phyloP scores from a whole-genome alignment of 2,888 invertebrate species.

The Troides aeacus region DNA sequence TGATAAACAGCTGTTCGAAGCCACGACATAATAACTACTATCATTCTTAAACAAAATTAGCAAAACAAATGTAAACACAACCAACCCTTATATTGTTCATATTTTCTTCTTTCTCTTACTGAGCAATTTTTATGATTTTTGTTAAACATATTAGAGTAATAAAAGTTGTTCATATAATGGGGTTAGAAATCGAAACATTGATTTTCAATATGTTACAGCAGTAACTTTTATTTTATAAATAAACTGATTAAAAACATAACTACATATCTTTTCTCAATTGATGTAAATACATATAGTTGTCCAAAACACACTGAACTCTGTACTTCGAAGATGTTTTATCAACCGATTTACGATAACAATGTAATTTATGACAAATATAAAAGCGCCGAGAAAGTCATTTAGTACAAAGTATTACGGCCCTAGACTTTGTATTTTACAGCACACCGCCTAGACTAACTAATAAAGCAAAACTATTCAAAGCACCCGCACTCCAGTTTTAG shows the following conservation, averaged over 20 bases:
- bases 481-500: neutral
- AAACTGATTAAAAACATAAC: too few species aligned
- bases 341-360: constrained; percentile 2
- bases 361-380: constrained; percentile 24
- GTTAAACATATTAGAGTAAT: too few species aligned
- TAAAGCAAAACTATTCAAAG: neutral
- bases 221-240: too few species aligned
- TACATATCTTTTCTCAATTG: too few species aligned
- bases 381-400: constrained; percentile 1
- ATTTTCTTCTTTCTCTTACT: too few species aligned
- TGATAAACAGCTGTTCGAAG: neutral
- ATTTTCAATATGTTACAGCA: too few species aligned
- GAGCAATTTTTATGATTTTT: too few species aligned
- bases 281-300: neutral
- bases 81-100: too few species aligned
- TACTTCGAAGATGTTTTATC: neutral
- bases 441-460: constrained; percentile 3
- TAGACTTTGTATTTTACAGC: constrained; percentile 15
- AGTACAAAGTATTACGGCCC: constrained; percentile 7
- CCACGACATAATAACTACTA: neutral
- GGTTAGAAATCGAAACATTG: too few species aligned
- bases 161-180: too few species aligned
- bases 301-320: neutral
- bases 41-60: too few species aligned
- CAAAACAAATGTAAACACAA: too few species aligned